Base-by-base conservation (phyloP, 2,888 invertebrate genomes). In the Heliconius aoede region DNA sequence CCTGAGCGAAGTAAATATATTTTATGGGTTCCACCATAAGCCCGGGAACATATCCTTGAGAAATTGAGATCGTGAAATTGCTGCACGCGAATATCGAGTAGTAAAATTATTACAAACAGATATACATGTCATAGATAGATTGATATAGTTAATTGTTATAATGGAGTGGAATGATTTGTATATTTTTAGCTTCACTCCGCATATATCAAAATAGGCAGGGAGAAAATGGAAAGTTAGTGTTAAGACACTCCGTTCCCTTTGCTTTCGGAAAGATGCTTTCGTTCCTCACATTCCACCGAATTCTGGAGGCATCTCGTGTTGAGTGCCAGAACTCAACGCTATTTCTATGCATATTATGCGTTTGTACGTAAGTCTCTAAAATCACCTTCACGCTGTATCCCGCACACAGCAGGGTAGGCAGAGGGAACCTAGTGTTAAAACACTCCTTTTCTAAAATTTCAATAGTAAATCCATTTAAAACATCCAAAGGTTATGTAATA, bases 11-110 rank as follows among this genome's bases (percentile, higher is more conserved):
- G 65, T 65, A 40, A 65, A 65, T 40, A 65, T 36, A 36, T 65
- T 65, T 65, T 65, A 65, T 65, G 36, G 65, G 65, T 65, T 24
- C 36, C 36, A 24, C 65, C 65, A 65, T 65, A 65, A 65, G 40
- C 36, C 24, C 5, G 24, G 24, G 24, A 36, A 24, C 36, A 24
- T 36, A 26, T 40, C 36, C 36, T 36, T 65, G 40, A 65, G 65
- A 65, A 40, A 65, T 65, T 65, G 36, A 40, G 65, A 36, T 36
- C 65, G 65, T 36, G 36, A 24, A 65, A 65, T 65, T 24, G 21
- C 65, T 36, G 65, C 36, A 65, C 36, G 64, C 36, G n/a, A 36
- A 65, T 36, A 65, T 65, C 24, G 24, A 36, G 24, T 36, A 15
- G 3, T 24, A 24, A 36, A 65, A 36, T 65, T 64, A 64, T 36